Conservation (phyloP, 2,888 invertebrate species). For the Dynastes grantii region DNA sequence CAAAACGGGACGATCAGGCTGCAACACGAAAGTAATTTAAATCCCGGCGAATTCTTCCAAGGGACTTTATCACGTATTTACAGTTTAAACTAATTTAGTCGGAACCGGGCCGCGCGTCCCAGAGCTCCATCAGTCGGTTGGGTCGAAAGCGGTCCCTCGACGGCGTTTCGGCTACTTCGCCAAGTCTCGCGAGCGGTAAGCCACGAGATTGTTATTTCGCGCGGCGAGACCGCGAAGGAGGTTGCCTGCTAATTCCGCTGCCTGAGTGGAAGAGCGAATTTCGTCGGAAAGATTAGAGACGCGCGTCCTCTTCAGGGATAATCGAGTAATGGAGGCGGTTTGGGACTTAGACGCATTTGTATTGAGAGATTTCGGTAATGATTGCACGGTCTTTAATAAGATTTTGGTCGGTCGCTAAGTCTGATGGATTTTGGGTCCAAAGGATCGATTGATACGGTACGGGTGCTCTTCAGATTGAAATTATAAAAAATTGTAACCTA, state of each 20-base stretch:
- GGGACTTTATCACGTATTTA: conserved; percentile 37
- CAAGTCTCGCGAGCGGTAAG: conserved; percentile 34
- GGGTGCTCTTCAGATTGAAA: too few relatives aligned
- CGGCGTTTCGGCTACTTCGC: conserved; percentile 24
- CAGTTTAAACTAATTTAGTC: conserved; percentile 44
- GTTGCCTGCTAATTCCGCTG: neutral
- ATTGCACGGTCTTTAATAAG: too few relatives aligned
- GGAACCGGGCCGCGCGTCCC: neutral
- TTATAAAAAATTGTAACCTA: too few relatives aligned
- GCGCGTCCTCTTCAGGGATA: neutral
- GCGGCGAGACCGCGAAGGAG: neutral
- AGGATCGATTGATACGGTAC: too few relatives aligned
- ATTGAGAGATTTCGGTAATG: too few relatives aligned
- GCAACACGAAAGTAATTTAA: conserved; percentile 25
- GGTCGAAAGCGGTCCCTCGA: conserved; percentile 30
- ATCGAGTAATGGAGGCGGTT: neutral
- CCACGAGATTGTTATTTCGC: conserved; percentile 36
- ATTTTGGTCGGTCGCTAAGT: too few relatives aligned
- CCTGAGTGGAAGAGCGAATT: neutral
- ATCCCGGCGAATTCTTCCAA: conserved; percentile 16
- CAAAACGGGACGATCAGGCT: neutral
- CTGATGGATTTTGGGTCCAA: too few relatives aligned
- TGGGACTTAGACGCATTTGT: too few relatives aligned
- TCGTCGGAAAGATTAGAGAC: neutral
- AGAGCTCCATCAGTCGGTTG: conserved; percentile 7